Evolutionary conservation across 1,140 invertebrate species (phyloP), one percentile per base, ranked within the genome.

Genomic region (Heliothis subflexa): DNA sequence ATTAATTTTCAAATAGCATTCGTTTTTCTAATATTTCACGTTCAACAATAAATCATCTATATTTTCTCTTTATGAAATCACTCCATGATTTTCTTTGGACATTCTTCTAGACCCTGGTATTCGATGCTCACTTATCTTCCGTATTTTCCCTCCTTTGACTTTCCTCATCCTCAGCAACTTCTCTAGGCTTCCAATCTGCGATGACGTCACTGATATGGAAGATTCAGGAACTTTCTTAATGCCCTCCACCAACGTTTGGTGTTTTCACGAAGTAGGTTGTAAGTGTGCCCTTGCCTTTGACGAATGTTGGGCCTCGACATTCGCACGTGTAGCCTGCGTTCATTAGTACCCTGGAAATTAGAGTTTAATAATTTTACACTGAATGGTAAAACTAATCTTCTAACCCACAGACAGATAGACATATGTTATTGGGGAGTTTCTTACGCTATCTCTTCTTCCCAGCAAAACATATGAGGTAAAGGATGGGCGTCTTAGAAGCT

Each of bases 231-330:
- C 50, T 7, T 16, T 28, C 71, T 80, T 85, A 87, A 7, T 86
- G 66, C 74, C 85, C 84, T 62, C 83, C 85, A 11, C 85, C 86
- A 25, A 86, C 75, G 52, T 89, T 91, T 71, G 96, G 96, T 57
- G 97, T 97, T 93, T 97, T 98, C 3, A 99, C 97, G 86, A 99
- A 99, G 91, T 99, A 99, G 0, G 98, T 99, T 33, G 96, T 97
- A 71, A 99, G 95, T 16, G 97, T 98, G 13, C 98, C 98, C 94
- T 99, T 99, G 47, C 98, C 98, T 95, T 99, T 99, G 3, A 99
- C 98, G 83, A 96, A 98, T 0, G 97, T 99, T 0, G 97, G 97
- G 0, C 98, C 98, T 52, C 98, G 96, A 90, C 98, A 98, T 78
- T 98, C 97, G 80, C 98, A 97, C 12, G 96, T 96, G 89, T 99